phyloP scores from a whole-genome alignment of 2,888 invertebrate species.

The Drosophila neonasuta region DNA sequence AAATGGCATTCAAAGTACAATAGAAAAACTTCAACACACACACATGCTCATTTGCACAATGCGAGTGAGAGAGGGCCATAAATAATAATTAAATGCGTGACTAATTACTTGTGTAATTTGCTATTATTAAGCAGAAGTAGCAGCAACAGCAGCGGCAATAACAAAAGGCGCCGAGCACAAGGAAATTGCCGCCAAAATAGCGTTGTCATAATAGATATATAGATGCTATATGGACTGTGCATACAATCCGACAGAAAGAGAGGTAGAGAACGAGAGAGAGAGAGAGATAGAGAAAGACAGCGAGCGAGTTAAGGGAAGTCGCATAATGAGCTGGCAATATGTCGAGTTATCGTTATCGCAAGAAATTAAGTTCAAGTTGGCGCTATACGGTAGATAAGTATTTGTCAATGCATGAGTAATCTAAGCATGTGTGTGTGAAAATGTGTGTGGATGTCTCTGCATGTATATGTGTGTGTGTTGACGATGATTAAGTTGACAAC shows the following conservation, averaged over 20 bases:
- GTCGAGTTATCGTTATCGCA: constrained; percentile 64
- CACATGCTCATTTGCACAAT: constrained; percentile 18
- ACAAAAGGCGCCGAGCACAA: constrained; percentile 39
- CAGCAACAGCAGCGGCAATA: constrained; percentile 41
- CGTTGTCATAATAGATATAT: constrained; percentile 54
- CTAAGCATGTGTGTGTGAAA: constrained; percentile 11
- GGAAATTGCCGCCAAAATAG: constrained; percentile 54
- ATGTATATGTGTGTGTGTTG: constrained; percentile 34
- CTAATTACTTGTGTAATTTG: constrained; percentile 79
- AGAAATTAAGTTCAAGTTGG: constrained; percentile 68
- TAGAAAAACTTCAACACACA: constrained; percentile 37
- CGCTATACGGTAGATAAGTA: constrained; percentile 42
- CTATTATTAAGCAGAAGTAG: constrained; percentile 65
- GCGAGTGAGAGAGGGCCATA: constrained; percentile 48
- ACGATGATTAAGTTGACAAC: constrained; percentile 77
- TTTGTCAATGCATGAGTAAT: constrained; percentile 62
- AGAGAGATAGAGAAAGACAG: not conserved
- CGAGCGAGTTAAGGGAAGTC: constrained; percentile 3
- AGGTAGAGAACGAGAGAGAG: not conserved
- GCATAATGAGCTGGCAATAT: constrained; percentile 74
- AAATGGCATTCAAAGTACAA: constrained; percentile 32
- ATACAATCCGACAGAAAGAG: constrained; percentile 2
- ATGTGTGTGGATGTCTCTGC: constrained; percentile 9
- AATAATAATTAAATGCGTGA: constrained; percentile 79
- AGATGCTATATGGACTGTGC: constrained; percentile 8